Evolutionary conservation across 2,113 vertebrate genomes (phyloP), one percentile per base, ranked within the genome.

Genomic region (Lota lota): DNA sequence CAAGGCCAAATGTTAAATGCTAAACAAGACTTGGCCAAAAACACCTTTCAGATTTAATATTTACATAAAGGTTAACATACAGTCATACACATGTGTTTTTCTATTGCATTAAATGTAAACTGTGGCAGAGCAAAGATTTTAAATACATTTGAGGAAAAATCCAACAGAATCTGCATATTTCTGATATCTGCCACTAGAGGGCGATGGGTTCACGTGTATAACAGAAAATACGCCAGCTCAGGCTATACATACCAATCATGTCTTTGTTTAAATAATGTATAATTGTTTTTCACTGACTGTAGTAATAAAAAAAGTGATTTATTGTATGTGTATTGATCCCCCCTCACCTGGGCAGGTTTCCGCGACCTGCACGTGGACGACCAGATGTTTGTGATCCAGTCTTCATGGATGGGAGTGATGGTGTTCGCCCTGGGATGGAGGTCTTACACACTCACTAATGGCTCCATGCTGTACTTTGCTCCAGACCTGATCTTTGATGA

Each of bases 381-480:
- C 84, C 97, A 98, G 91, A 97, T 99, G 97, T 94, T 95, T 3
- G 90, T 97, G 78, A 99, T 99, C 83, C 97, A 99, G 87, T 93
- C 96, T 74, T 98, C 97, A 0, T 99, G 97, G 97, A 98, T 99
- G 96, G 95, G 95, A 5, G 92, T 98, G 18, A 98, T 99, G 97
- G 95, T 98, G 74, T 98, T 98, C 21, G 97, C 95, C 11, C 88
- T 99, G 93, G 95, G 96, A 0, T 99, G 97, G 97, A 91, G 97
- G 66, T 98, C 96, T 68, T 97, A 96, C 91, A 98, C 93, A 21
- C 94, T 95, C 0, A 95, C 96, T 64, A 96, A 99, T 75, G 93
- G 95, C 83, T 93, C 93, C 74, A 93, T 98, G 95, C 94, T 99
- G 64, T 99, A 96, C 86, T 98, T 98, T 0, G 97, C 97, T 51